Base-by-base conservation (phyloP, 1,140 invertebrate species). In the Periplaneta americana region DNA sequence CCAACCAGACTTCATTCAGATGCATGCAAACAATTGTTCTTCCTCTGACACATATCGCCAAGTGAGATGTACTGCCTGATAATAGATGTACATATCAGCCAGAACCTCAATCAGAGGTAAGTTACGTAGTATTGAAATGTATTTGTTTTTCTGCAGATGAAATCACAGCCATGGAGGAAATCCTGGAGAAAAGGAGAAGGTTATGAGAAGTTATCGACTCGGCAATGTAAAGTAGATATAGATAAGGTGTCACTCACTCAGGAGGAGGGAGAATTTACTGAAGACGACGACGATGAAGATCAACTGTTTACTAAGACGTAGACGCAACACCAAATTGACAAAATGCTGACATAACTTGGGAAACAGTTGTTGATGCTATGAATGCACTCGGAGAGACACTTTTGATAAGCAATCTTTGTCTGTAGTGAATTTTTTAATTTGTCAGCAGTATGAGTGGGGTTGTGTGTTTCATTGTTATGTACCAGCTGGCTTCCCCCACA, bases 301-400 rank as follows among this genome's bases (percentile, higher is more conserved):
- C 80, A 57, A 32, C 39, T 83, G 48, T 83, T 79, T 37, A 83
- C 82, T 31, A 78, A 79, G 79, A 83, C 82, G 74, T 83, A 83
- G 78, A 37, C 18, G 13, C n/a, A n/a, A 32, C 33, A 80, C 34
- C 66, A 33, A 57, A 31, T 18, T 31, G 48, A 34, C n/a, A 15
- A 34, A 17, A 34, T 22, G 77, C 13, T 75, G n/a, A 34, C 36
- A 37, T 8, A 39, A 36, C 34, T 22, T 36, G 76, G 13, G 15
- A 37, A 39, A 34, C 11, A n/a, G 28, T 66, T 66, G 48, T 66
- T 66, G n/a, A n/a, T n/a, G 28, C 9, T 66, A 66, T n/a, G 3
- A 66, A n/a, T 28, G 48, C 6, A 10, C 48, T 66, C 22, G 48
- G 48, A 28, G 48, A 66, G 22, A 66, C n/a, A 66, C n/a, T 66